phyloP scores from a whole-genome alignment of 2,888 invertebrate genomes.

The Trisateles emortualis region DNA sequence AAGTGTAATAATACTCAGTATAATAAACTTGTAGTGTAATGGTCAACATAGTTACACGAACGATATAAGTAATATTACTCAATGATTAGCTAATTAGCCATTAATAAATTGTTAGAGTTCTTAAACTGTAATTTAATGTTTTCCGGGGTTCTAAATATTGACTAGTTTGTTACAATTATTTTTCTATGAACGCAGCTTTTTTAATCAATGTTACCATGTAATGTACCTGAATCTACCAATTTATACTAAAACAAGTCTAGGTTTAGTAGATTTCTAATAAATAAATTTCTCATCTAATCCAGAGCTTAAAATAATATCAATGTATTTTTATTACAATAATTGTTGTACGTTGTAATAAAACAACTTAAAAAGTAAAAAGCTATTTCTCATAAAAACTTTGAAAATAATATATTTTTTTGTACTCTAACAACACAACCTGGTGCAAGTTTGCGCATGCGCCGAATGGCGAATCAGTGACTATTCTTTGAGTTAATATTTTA shows the following conservation, averaged over 20 bases:
- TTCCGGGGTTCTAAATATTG: too few relatives aligned
- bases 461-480: slow-evolving; percentile 86
- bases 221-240: background rate
- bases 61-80: too few relatives aligned
- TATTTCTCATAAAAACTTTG: background rate
- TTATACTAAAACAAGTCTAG: background rate
- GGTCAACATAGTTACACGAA: too few relatives aligned
- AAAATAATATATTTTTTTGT: slow-evolving; percentile 30
- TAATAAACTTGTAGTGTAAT: too few relatives aligned
- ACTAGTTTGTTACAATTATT: background rate
- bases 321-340: background rate
- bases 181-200: background rate
- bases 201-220: background rate
- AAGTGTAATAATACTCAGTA: too few relatives aligned
- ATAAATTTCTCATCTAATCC: background rate
- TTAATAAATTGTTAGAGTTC: too few relatives aligned
- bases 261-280: background rate
- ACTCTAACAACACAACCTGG: slow-evolving; percentile 67
- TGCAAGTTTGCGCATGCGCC: slow-evolving; percentile 87
- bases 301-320: background rate
- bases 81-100: too few relatives aligned
- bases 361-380: background rate
- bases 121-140: too few relatives aligned
- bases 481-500: slow-evolving; percentile 85
- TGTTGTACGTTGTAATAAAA: background rate